Conservation (phyloP, 2,888 invertebrate species). For the Drosophila neoperkinsi region DNA sequence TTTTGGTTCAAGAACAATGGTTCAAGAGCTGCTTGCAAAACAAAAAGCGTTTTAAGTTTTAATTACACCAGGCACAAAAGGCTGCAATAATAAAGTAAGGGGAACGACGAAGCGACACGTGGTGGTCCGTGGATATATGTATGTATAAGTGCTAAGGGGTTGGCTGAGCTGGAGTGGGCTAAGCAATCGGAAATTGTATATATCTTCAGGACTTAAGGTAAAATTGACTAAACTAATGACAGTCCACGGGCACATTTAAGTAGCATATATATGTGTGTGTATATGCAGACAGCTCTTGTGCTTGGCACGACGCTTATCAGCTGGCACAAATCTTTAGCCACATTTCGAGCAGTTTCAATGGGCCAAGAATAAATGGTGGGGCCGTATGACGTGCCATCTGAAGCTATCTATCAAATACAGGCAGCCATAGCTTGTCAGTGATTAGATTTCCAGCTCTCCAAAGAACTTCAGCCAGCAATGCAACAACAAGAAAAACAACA, state of each 20-base stretch:
- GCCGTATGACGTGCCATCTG: conserved; percentile 64
- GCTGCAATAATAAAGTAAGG: conserved; percentile 36
- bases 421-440: conserved; percentile 72
- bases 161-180: background rate
- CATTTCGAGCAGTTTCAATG: conserved; percentile 32
- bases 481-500: conserved; percentile 22
- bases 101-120: conserved; percentile 38
- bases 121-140: conserved; percentile 43
- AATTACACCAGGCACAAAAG: conserved; percentile 73
- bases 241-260: conserved; percentile 10
- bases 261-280: background rate
- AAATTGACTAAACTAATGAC: conserved; percentile 47
- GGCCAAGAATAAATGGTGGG: conserved; percentile 29
- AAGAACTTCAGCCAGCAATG: conserved; percentile 38
- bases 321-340: conserved; percentile 56
- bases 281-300: conserved; percentile 34
- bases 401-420: conserved; percentile 79
- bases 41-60: conserved; percentile 81
- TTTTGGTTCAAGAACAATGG: conserved; percentile 75
- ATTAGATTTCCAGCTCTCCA: conserved; percentile 72
- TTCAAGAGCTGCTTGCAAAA: conserved; percentile 80
- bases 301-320: conserved; percentile 58
- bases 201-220: conserved; percentile 11
- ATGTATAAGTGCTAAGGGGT: conserved; percentile 5
- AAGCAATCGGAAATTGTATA: conserved; percentile 39